Percentiles rank a stretch among this genome's conserved stretches.
Evolutionary conservation across 2,113 vertebrate species (phyloP).

Genomic region (Atractosteus spatula): DNA sequence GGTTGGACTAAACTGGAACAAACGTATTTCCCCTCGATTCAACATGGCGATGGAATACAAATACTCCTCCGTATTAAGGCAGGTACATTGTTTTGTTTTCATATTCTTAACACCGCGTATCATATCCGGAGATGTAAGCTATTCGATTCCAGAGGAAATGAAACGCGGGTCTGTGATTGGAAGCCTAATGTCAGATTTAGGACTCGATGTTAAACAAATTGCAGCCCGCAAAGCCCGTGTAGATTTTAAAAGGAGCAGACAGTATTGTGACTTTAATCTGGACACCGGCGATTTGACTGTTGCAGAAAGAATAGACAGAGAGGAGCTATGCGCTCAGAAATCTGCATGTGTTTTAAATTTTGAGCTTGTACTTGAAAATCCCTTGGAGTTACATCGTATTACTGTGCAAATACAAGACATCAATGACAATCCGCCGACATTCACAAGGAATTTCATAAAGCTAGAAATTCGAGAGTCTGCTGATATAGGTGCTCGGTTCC

Average conservation of each 20-base stretch:
- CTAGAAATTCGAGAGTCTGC: slow-evolving; percentile 59
- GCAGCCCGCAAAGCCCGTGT: slow-evolving; percentile 30
- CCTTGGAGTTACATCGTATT: slow-evolving; percentile 52
- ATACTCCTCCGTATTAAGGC: neutral
- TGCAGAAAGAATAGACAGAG: slow-evolving; percentile 64
- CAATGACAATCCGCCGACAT: slow-evolving; percentile 69
- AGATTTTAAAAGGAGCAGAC: slow-evolving; percentile 40
- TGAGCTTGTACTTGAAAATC: slow-evolving; percentile 58
- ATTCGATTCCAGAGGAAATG: slow-evolving; percentile 50
- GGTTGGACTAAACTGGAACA: neutral
- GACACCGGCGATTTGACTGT: slow-evolving; percentile 58
- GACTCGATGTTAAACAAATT: neutral
- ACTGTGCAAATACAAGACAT: slow-evolving; percentile 63
- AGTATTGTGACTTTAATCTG: slow-evolving; percentile 59
- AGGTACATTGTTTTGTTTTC: neutral
- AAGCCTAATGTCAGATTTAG: slow-evolving; percentile 24
- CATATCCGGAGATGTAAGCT: slow-evolving; percentile 27
- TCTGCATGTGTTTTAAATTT: slow-evolving; percentile 56
- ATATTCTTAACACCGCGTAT: neutral
- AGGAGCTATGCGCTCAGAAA: slow-evolving; percentile 58
- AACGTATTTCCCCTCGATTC: neutral
- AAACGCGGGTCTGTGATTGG: slow-evolving; percentile 44
- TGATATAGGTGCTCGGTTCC: slow-evolving; percentile 44
- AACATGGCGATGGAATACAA: neutral
- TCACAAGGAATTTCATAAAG: slow-evolving; percentile 35